Evolutionary conservation across 2,797 vertebrate genomes (phyloP), one percentile per base, ranked within the genome.

Genomic region (Rhinophrynus dorsalis): DNA sequence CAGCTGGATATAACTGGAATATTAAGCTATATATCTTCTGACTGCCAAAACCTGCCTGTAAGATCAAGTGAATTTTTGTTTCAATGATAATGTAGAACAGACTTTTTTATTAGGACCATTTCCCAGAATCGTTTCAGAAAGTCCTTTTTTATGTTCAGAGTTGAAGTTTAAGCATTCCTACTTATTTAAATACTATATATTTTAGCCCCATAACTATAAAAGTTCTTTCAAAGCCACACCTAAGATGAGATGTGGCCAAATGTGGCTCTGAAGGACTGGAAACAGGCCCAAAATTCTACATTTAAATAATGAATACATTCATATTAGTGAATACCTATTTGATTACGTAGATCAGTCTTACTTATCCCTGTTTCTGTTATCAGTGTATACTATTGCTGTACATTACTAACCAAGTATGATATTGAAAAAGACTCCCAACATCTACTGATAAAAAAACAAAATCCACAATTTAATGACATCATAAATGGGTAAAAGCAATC

Each of bases 41-140:
- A 48, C 1, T 33, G 23, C 30, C 40, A 48, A 55, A 47, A 33
- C 10, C 10, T 47, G 35, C 27, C 58, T 24, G 17, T 61, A 52
- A 33, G 23, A 70, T 63, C 42, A 55, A 33, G 15, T 17, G 6
- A 17, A 24, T 26, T 56, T 17, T 37, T 59, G 55, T 51, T 68
- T 60, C 26, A 12, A 24, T 54, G 48, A 65, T 65, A 42, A 65
- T 54, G 33, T 54, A 42, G 24, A 65, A 50, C 60, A 63, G 44
- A 51, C 17, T 50, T 61, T 62, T 51, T 62, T 48, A 62, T 62
- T 63, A 63, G 60, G 17, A 35, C 26, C 12, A 55, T 66, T 55
- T 66, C 50, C 62, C 37, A 66, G 50, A 54, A 54, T 54, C 7
- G 17, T 44, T 32, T 29, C 2, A 6, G n/a, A 40, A 40, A 40